Evolutionary conservation across 2,797 vertebrate species (phyloP).

Genomic region (Ataeniobius toweri): DNA sequence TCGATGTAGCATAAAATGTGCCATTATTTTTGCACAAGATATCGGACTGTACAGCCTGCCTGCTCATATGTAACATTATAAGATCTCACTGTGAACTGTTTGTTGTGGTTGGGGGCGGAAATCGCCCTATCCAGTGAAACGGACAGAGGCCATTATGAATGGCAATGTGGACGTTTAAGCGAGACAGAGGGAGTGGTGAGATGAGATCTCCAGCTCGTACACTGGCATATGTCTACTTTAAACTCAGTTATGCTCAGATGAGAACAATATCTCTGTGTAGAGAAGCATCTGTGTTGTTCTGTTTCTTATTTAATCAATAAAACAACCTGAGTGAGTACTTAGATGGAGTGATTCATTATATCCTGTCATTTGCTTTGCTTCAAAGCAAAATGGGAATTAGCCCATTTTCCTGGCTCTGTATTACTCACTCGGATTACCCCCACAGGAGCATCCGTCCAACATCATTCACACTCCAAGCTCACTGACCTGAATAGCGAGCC

Average conservation of each 20-base stretch:
- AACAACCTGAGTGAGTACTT: slow-evolving; percentile 62
- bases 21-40: slow-evolving; percentile 72
- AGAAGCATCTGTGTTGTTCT: slow-evolving; percentile 77
- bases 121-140: slow-evolving; percentile 39
- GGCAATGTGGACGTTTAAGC: slow-evolving; percentile 47
- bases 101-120: slow-evolving; percentile 25
- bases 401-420: not conserved
- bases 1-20: slow-evolving; percentile 82
- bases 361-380: slow-evolving; percentile 8
- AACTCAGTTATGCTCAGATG: slow-evolving; percentile 68
- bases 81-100: slow-evolving; percentile 68
- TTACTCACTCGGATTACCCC: slow-evolving; percentile 40
- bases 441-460: slow-evolving; percentile 44
- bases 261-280: slow-evolving; percentile 74
- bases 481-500: slow-evolving; percentile 78
- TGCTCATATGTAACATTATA: slow-evolving; percentile 64
- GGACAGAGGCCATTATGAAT: slow-evolving; percentile 59
- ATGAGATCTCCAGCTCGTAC: slow-evolving; percentile 57
- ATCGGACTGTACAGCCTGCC: slow-evolving; percentile 68
- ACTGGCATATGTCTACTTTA: slow-evolving; percentile 60
- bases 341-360: slow-evolving; percentile 46
- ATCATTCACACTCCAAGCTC: slow-evolving; percentile 68
- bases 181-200: slow-evolving; percentile 48
- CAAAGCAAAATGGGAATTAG: slow-evolving; percentile 7
- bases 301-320: slow-evolving; percentile 88